Conservation (phyloP, 2,113 vertebrate genomes). For the Cyphomyrus discorhynchus region DNA sequence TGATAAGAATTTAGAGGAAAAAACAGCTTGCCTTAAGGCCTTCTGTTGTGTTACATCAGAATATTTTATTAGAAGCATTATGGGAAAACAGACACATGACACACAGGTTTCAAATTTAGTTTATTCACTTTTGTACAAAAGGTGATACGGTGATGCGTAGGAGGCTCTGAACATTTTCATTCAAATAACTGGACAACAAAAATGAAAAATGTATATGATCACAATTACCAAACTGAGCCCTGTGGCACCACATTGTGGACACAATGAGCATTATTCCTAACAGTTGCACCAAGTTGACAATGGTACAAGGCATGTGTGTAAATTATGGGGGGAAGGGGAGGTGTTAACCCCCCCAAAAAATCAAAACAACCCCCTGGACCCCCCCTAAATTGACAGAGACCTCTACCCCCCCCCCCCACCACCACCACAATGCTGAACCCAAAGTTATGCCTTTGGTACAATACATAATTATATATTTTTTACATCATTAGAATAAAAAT, state of each 20-base stretch:
- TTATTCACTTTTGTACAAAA: slow-evolving; percentile 60
- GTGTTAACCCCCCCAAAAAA: background rate
- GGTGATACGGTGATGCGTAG: slow-evolving; percentile 50
- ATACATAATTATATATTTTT: background rate
- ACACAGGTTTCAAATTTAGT: slow-evolving; percentile 36
- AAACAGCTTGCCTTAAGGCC: background rate
- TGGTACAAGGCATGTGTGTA: background rate
- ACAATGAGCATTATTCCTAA: background rate
- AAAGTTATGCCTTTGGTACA: background rate
- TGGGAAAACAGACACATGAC: background rate
- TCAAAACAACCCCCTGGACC: background rate
- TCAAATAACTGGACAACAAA: slow-evolving; percentile 23
- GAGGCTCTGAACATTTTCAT: slow-evolving; percentile 39
- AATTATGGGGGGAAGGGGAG: background rate
- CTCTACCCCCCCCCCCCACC: background rate
- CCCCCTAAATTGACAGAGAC: background rate
- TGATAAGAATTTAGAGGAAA: background rate
- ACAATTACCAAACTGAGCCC: slow-evolving; percentile 20
- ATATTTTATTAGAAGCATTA: background rate
- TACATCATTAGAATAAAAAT: background rate
- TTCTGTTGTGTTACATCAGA: background rate
- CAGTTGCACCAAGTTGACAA: background rate
- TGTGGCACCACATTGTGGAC: slow-evolving; percentile 10
- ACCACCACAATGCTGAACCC: background rate
- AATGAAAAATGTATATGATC: slow-evolving; percentile 1